These are phyloP conservation scores for Urechis unicinctus DNA, from an alignment of 2,888 invertebrate genomes.

Conservation along the genomic window DNA sequence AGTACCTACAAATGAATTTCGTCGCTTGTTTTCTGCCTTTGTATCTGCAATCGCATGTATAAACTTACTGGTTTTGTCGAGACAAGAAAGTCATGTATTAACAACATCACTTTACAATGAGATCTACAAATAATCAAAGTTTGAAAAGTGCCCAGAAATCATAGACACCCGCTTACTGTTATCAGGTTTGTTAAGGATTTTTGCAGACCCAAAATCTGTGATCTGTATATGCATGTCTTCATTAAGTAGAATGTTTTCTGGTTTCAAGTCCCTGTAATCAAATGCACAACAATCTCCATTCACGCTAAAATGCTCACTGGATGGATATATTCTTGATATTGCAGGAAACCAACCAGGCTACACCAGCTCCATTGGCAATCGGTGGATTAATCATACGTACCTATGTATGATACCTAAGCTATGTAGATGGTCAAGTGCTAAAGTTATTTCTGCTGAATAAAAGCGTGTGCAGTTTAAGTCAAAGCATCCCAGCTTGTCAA, in stretches of 20 bases:
- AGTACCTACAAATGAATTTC: conserved; percentile 81
- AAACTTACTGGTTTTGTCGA: too few species aligned
- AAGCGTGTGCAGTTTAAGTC: conserved; percentile 83
- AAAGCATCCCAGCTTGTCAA: conserved; percentile 80
- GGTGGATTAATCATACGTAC: conserved; percentile 29
- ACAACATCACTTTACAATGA: too few species aligned
- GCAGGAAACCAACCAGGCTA: too few species aligned
- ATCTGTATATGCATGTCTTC: conserved; percentile 93
- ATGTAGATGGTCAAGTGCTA: conserved; percentile 87
- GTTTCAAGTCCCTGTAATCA: conserved; percentile 75
- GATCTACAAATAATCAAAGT: too few species aligned
- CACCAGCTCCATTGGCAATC: not conserved
- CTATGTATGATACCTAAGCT: conserved; percentile 83
- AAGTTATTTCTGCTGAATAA: conserved; percentile 87
- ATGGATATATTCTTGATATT: too few species aligned
- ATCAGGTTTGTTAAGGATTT: conserved; percentile 58
- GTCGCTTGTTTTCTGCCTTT: not conserved
- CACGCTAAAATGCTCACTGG: too few species aligned
- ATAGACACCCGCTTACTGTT: too few species aligned
- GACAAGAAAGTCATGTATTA: too few species aligned
- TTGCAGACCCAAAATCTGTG: conserved; percentile 95
- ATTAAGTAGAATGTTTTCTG: conserved; percentile 92
- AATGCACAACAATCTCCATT: too few species aligned
- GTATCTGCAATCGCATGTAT: too few species aligned
- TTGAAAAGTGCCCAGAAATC: too few species aligned